These are phyloP conservation scores for Amblyraja radiata DNA, from an alignment of 2,797 vertebrate species.

Conservation along the genomic window DNA sequence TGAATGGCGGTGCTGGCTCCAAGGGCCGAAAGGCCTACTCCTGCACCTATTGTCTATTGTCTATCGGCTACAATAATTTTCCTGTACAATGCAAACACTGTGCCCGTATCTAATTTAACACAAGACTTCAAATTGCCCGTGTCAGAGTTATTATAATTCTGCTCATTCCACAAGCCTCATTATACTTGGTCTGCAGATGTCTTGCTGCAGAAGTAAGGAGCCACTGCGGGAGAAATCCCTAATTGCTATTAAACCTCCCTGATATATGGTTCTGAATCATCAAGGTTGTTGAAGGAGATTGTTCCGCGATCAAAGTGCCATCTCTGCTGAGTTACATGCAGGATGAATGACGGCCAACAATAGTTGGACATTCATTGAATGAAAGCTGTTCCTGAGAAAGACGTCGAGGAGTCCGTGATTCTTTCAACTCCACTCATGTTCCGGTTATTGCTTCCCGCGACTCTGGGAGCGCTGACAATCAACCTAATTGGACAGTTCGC, in stretches of 20 bases:
- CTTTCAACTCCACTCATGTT: not conserved
- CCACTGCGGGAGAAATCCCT: not conserved
- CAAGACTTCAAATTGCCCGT: not conserved
- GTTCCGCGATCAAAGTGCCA: not conserved
- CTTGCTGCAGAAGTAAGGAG: not conserved
- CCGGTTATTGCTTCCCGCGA: not conserved
- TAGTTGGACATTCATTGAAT: not conserved
- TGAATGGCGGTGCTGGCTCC: too few relatives aligned
- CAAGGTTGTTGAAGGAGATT: not conserved
- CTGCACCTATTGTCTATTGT: too few relatives aligned
- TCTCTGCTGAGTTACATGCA: not conserved
- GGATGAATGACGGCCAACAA: not conserved
- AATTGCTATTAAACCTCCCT: not conserved
- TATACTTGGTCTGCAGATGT: not conserved
- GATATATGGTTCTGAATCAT: conserved; percentile 1
- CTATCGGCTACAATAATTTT: too few relatives aligned
- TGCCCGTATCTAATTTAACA: not conserved
- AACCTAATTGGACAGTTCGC: not conserved
- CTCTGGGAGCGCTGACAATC: not conserved
- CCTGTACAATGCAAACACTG: not conserved
- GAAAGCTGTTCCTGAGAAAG: not conserved
- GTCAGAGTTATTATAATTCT: not conserved
- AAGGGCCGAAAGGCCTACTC: too few relatives aligned
- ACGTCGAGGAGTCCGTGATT: not conserved
- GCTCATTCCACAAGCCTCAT: not conserved